A percentile compares a stretch with the other conserved stretches of the same genome.
These are phyloP conservation scores for Trigoniulus corallinus DNA, from an alignment of 1,140 invertebrate genomes.

Conservation along the genomic window DNA sequence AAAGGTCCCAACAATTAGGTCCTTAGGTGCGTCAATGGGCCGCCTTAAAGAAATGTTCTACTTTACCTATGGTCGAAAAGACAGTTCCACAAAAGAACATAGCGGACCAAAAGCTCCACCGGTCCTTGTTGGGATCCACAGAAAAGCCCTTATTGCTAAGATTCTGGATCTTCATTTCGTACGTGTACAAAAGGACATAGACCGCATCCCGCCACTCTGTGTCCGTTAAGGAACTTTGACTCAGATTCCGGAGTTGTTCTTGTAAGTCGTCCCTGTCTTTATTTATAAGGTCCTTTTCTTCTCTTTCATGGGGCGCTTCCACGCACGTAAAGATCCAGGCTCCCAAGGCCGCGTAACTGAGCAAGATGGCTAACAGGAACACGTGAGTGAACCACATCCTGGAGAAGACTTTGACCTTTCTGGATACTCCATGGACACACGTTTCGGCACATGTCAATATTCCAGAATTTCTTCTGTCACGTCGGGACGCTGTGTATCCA, in stretches of 20 bases:
- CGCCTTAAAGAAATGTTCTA: too few relatives aligned
- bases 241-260: not conserved
- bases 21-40: too few relatives aligned
- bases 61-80: not conserved
- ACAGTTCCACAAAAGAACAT: slow-evolving; percentile 1
- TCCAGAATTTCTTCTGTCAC: too few relatives aligned
- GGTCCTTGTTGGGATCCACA: not conserved
- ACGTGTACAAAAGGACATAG: not conserved
- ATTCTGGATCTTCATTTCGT: not conserved
- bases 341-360: not conserved
- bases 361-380: not conserved
- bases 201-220: not conserved
- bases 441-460: not conserved
- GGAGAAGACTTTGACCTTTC: not conserved
- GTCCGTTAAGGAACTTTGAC: not conserved
- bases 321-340: not conserved
- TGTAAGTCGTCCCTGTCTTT: not conserved
- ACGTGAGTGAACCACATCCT: not conserved
- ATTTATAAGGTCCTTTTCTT: not conserved
- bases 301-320: not conserved
- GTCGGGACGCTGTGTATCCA: too few relatives aligned
- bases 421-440: not conserved
- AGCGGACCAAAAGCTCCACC: slow-evolving; percentile 1
- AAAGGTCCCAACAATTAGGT: too few relatives aligned
- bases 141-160: not conserved